A percentile compares a stretch with the other conserved stretches of the same genome.
phyloP scores from a whole-genome alignment of 2,888 invertebrate genomes.

The Machimus atricapillus region DNA sequence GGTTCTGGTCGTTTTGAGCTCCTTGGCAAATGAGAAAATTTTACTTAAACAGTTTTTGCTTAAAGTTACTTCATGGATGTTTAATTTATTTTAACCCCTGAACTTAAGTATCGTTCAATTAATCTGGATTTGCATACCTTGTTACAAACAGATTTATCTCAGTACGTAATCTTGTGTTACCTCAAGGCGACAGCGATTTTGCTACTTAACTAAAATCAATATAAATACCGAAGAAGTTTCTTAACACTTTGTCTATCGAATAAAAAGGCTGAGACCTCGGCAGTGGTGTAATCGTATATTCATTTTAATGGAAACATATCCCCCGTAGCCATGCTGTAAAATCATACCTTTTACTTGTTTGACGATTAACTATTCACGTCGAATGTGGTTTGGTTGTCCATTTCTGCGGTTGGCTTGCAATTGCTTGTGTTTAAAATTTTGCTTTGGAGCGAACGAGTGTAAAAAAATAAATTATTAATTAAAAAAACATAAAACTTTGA shows the following conservation, averaged over 20 bases:
- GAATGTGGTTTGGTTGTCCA: neutral
- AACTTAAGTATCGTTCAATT: neutral
- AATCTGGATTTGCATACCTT: neutral
- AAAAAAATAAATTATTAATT: neutral
- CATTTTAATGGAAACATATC: neutral
- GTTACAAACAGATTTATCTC: neutral
- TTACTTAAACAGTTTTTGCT: neutral
- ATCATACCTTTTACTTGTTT: neutral
- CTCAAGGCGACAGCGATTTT: neutral
- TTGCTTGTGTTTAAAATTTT: neutral
- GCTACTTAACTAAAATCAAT: neutral
- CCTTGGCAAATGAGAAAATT: neutral
- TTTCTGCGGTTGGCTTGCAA: neutral
- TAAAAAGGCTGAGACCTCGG: neutral
- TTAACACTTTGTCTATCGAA: neutral
- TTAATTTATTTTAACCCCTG: neutral
- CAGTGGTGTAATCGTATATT: neutral
- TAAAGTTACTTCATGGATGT: neutral
- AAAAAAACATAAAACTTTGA: neutral
- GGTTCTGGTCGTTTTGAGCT: neutral
- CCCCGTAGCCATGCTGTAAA: neutral
- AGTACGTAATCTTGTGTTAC: neutral
- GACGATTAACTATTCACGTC: neutral
- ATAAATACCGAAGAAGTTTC: neutral
- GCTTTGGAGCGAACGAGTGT: neutral